Evolutionary conservation across 2,113 vertebrate genomes (phyloP).

Genomic region (Galeopterus variegatus): DNA sequence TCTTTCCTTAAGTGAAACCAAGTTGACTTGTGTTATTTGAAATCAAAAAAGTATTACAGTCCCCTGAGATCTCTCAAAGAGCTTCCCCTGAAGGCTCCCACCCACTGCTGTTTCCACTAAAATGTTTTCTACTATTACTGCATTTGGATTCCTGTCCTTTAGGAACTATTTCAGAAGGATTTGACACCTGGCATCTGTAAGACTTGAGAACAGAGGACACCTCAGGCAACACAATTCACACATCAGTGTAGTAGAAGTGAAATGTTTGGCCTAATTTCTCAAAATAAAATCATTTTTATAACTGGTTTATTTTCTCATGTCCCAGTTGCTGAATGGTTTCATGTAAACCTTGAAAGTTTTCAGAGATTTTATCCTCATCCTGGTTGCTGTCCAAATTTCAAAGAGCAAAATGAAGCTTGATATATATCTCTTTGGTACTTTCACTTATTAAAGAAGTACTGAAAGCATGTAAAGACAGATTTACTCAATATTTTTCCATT

Average conservation of each 20-base stretch:
- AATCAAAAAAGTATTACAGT: conserved; percentile 3
- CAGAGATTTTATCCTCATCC: neutral
- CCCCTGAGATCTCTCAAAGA: conserved; percentile 40
- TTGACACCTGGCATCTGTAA: conserved; percentile 67
- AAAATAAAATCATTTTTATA: conserved; percentile 80
- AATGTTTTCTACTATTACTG: conserved; percentile 45
- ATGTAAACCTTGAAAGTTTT: conserved; percentile 54
- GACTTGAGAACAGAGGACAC: conserved; percentile 75
- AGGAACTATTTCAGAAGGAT: conserved; percentile 74
- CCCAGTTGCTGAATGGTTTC: conserved; percentile 69
- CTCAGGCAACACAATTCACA: conserved; percentile 76
- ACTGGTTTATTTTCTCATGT: conserved; percentile 65
- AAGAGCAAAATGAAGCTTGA: neutral
- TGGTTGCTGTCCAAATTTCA: conserved; percentile 14
- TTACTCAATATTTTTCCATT: neutral
- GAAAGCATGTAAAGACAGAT: neutral
- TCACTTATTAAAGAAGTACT: neutral
- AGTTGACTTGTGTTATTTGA: conserved; percentile 54
- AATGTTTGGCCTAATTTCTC: conserved; percentile 84
- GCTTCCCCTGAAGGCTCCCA: conserved; percentile 50
- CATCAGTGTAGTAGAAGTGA: conserved; percentile 74
- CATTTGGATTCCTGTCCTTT: conserved; percentile 11
- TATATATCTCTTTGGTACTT: neutral
- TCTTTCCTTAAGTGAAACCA: conserved; percentile 51
- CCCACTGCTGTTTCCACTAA: neutral